phyloP scores from a whole-genome alignment of 2,888 invertebrate species.

The Tipula lateralis region DNA sequence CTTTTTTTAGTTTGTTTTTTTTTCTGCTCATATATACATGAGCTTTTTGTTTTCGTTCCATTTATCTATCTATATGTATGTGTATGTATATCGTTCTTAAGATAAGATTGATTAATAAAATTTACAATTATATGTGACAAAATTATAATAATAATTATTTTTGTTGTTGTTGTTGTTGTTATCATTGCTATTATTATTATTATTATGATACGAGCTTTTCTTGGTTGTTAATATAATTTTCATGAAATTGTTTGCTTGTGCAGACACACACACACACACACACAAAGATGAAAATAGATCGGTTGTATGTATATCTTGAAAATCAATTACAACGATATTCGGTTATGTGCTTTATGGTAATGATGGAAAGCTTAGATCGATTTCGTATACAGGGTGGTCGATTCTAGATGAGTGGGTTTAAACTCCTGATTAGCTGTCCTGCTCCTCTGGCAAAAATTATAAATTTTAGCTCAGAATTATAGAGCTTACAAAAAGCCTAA shows the following conservation, averaged over 20 bases:
- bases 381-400: too few species aligned
- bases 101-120: constrained; percentile 19
- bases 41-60: constrained; percentile 5
- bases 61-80: neutral
- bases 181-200: neutral
- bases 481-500: too few species aligned
- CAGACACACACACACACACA: neutral
- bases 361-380: too few species aligned
- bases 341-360: too few species aligned
- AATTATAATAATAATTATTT: constrained; percentile 19
- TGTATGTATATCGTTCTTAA: neutral
- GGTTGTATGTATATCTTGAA: neutral
- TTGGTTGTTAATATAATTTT: neutral
- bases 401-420: too few species aligned
- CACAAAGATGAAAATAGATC: neutral
- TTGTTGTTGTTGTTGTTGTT: neutral
- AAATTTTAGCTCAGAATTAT: too few species aligned
- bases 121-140: constrained; percentile 24
- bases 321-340: neutral
- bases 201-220: neutral
- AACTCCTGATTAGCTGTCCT: too few species aligned
- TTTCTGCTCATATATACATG: neutral
- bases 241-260: neutral
- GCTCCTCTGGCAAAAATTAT: too few species aligned
- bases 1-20: neutral